Evolutionary conservation across 2,113 vertebrate genomes (phyloP).

Genomic region (Channa maculata): DNA sequence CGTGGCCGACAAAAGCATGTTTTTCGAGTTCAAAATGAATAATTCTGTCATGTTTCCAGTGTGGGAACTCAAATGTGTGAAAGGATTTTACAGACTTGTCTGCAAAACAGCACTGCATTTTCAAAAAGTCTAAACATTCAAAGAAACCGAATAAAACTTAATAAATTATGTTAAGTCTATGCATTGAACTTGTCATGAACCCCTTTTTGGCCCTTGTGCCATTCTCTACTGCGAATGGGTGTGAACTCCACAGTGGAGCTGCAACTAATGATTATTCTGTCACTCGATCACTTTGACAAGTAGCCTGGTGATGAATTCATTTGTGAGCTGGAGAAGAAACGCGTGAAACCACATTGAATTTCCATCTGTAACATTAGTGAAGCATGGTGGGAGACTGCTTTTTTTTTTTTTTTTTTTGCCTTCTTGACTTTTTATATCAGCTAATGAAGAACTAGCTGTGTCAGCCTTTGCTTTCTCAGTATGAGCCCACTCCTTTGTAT

Average conservation of each 20-base stretch:
- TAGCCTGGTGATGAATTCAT: slow-evolving; percentile 5
- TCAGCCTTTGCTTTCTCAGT: not conserved
- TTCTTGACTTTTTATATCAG: not conserved
- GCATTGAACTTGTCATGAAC: slow-evolving; percentile 20
- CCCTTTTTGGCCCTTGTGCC: not conserved
- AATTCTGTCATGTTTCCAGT: not conserved
- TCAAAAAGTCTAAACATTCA: not conserved
- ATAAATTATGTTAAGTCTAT: not conserved
- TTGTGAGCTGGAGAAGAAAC: not conserved
- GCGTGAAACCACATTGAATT: not conserved
- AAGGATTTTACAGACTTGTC: too few relatives aligned
- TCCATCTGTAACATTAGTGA: not conserved
- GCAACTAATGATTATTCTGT: slow-evolving; percentile 12
- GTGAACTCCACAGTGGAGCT: not conserved
- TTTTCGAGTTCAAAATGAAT: not conserved
- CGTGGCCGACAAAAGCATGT: too few relatives aligned
- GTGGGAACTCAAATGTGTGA: too few relatives aligned
- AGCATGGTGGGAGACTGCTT: not conserved
- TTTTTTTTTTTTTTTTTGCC: not conserved
- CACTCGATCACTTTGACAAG: slow-evolving; percentile 20
- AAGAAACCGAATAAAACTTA: not conserved
- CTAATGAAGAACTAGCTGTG: not conserved
- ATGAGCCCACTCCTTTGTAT: too few relatives aligned
- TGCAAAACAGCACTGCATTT: not conserved
- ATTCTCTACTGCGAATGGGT: not conserved